Evolutionary conservation across 2,888 invertebrate genomes (phyloP).

Genomic region (Stenchaetothrips biformis): DNA sequence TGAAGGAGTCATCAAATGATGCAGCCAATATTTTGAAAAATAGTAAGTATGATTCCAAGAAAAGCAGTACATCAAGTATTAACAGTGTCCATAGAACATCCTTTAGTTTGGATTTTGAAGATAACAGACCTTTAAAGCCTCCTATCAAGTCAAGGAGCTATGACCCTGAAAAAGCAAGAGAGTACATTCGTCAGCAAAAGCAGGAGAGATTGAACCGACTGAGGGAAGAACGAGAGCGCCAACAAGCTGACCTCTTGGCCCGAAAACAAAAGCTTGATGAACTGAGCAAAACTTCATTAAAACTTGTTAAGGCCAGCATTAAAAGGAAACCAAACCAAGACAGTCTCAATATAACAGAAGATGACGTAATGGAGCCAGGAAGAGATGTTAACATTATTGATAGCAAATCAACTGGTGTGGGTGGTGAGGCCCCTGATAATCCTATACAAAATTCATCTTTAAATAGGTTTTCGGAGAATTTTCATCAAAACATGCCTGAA

Average conservation of each 20-base stretch:
- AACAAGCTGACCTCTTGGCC: not conserved
- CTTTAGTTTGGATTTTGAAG: not conserved
- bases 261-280: constrained; percentile 3
- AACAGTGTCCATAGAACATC: not conserved
- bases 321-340: not conserved
- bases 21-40: not conserved
- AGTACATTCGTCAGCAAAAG: not conserved
- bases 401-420: not conserved
- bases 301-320: not conserved
- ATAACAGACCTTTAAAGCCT: not conserved
- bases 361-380: not conserved
- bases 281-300: not conserved
- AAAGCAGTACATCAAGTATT: not conserved
- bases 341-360: not conserved
- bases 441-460: not conserved
- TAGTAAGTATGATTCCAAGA: not conserved
- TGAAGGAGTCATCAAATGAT: not conserved
- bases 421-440: not conserved
- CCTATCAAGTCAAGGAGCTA: not conserved
- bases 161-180: not conserved
- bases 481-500: not conserved
- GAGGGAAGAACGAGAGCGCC: not conserved
- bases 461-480: not conserved
- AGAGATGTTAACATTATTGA: not conserved
- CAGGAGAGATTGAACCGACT: not conserved